phyloP scores from a whole-genome alignment of 2,797 vertebrate species.

The Enteromius anoplus region DNA sequence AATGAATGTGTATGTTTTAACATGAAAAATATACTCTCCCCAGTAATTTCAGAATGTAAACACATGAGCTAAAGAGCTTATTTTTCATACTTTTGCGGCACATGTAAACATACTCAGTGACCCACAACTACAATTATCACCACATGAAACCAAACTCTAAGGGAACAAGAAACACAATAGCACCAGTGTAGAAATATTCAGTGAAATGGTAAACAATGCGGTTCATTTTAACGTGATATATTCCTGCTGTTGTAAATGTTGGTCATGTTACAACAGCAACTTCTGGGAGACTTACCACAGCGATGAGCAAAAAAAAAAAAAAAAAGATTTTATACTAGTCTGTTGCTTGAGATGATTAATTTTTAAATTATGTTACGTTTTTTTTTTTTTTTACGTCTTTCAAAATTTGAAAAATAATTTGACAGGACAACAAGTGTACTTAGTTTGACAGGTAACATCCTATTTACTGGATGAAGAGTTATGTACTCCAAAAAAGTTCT shows the following conservation, averaged over 20 bases:
- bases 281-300: not conserved
- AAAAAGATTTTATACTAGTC: not conserved
- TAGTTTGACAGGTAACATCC: slow-evolving; percentile 20
- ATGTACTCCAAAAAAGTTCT: slow-evolving; percentile 60
- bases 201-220: not conserved
- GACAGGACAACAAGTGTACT: not conserved
- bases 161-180: not conserved
- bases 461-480: not conserved
- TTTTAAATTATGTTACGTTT: not conserved
- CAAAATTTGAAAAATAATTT: not conserved
- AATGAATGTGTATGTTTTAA: not conserved
- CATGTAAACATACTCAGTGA: not conserved
- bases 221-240: slow-evolving; percentile 1
- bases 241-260: not conserved
- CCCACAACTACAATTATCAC: slow-evolving; percentile 1
- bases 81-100: not conserved
- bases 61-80: not conserved
- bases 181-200: not conserved
- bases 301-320: not conserved
- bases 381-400: not conserved
- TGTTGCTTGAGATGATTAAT: not conserved
- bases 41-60: not conserved
- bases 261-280: not conserved
- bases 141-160: not conserved
- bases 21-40: not conserved